Evolutionary conservation across 2,113 vertebrate genomes (phyloP).

Genomic region (Meles meles): DNA sequence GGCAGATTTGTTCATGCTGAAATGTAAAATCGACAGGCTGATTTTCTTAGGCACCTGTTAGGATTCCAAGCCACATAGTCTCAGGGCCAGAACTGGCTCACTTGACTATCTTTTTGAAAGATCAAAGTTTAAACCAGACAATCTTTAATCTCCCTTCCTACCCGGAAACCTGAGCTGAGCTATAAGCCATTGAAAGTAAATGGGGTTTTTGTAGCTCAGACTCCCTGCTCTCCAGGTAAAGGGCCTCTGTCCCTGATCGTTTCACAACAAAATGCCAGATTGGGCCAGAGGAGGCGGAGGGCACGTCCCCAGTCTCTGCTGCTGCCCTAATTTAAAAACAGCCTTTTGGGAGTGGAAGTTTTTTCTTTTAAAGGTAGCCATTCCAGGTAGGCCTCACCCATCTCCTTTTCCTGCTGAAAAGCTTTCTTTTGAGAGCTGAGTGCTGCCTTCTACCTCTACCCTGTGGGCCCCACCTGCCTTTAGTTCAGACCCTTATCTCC

Average conservation of each 20-base stretch:
- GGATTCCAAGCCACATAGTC: neutral
- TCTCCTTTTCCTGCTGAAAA: slow-evolving; percentile 27
- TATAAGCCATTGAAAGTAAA: slow-evolving; percentile 56
- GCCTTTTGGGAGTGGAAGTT: slow-evolving; percentile 39
- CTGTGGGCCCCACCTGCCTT: neutral
- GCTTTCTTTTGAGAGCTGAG: neutral
- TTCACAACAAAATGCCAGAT: slow-evolving; percentile 46
- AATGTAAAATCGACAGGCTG: neutral
- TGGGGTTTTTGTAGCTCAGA: slow-evolving; percentile 52
- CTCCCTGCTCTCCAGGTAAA: slow-evolving; percentile 30
- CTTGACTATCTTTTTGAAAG: slow-evolving; percentile 55
- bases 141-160: slow-evolving; percentile 49
- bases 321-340: slow-evolving; percentile 60
- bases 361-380: slow-evolving; percentile 43
- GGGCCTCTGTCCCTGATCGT: neutral
- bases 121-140: slow-evolving; percentile 60
- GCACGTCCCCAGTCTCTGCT: neutral
- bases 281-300: neutral
- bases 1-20: neutral
- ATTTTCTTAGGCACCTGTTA: neutral
- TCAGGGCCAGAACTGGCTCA: slow-evolving; percentile 23
- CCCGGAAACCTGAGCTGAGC: slow-evolving; percentile 42
- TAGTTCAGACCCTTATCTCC: neutral
- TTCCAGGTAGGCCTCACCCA: slow-evolving; percentile 47
- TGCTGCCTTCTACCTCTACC: neutral